Conservation (phyloP, 2,888 invertebrate genomes). For the Ectobius pallidus region DNA sequence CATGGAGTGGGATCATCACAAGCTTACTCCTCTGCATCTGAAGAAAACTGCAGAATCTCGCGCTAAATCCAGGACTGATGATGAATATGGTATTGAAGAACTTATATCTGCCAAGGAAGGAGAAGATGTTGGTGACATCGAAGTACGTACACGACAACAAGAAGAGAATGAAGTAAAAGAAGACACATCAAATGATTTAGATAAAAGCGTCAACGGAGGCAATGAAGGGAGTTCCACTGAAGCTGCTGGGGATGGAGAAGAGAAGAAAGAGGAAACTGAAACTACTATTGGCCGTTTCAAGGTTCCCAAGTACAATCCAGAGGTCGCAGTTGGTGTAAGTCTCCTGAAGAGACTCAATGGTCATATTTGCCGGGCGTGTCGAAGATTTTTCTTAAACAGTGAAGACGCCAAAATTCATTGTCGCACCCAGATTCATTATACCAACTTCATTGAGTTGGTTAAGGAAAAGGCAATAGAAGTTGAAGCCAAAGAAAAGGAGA, state of each 20-base stretch:
- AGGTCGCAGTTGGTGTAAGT: conserved; percentile 43
- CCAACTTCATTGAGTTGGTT: conserved; percentile 45
- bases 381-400: conserved; percentile 52
- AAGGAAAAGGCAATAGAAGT: conserved; percentile 58
- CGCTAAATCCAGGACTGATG: conserved; percentile 40
- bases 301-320: conserved; percentile 33
- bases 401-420: conserved; percentile 48
- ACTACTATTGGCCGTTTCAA: conserved; percentile 8
- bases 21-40: conserved; percentile 77
- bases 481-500: conserved; percentile 50
- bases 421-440: conserved; percentile 46
- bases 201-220: conserved; percentile 58
- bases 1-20: conserved; percentile 83
- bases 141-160: conserved; percentile 51
- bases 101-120: conserved; percentile 42
- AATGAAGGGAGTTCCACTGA: conserved; percentile 54
- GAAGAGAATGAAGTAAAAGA: conserved; percentile 55
- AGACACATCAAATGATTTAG: conserved; percentile 61
- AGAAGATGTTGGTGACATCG: too few relatives aligned
- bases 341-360: conserved; percentile 55
- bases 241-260: conserved; percentile 51
- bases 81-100: conserved; percentile 47
- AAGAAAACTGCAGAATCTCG: conserved; percentile 50
- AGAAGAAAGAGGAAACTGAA: conserved; percentile 22
- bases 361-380: conserved; percentile 59